Evolutionary conservation across 2,797 vertebrate genomes (phyloP), one percentile per base, ranked within the genome.

Genomic region (Sparus aurata): DNA sequence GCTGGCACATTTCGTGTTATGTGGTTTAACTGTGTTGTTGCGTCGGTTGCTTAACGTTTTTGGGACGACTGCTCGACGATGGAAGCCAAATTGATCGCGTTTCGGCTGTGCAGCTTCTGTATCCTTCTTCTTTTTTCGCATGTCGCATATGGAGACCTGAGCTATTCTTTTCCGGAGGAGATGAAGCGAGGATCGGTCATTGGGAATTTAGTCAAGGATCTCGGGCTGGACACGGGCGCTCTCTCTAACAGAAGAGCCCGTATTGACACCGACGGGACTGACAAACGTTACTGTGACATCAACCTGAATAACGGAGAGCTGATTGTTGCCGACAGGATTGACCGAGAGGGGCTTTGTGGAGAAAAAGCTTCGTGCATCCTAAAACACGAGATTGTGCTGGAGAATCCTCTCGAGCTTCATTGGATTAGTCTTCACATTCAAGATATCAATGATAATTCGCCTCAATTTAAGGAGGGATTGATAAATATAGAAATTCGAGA

Each of bases 301-400:
- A 83, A 84, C 38, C 22, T 77, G 38, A 73, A 60, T 11, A 89
- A 58, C 52, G 92, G 93, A 66, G 87, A 92, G n/a, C 73, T 93
- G 72, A 74, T 85, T 60, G 85, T 93, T 5, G 69, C 85, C 2
- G 88, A 88, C 13, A 92, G 88, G 67, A 92, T 94, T n/a, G 93
- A 94, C 81, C 79, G 93, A 71, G 93, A 94, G 54, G 69, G 59
- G n/a, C 82, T 92, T 53, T 94, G 92, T 47, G 91, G 89, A 1
- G 81, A 92, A 22, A 93, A 76, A 41, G 0, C 68, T 0, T 84
- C 46, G 1, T 96, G 95, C 49, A 7, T 92, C 9, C 62, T 96
- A 1, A 92, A 90, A 55, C 89, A 92, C 25, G 94, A 96, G 52
- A 77, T 95, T 0, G 83, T 96, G 2, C 75, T 95, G 53, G 95